Base-by-base conservation (phyloP, 2,113 vertebrate genomes). In the Tyrannus savana region DNA sequence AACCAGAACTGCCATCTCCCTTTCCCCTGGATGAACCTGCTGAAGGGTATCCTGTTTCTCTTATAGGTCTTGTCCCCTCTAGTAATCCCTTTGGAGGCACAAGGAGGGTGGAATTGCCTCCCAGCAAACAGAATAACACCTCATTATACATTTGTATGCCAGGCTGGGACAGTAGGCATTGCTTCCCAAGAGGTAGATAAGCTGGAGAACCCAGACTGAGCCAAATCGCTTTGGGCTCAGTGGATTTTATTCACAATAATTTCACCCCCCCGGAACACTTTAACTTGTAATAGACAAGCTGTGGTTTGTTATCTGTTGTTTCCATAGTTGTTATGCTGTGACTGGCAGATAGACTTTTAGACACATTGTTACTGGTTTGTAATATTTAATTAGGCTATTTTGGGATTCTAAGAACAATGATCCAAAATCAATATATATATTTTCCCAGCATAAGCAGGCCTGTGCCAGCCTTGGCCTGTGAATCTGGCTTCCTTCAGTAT, bases 341-440 rank as follows among this genome's bases (percentile, higher is more conserved):
- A 85, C 85, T 76, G 82, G 67, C 85, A 94, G 71, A 50, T 30
- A 78, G 64, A 47, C 21, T 84, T 89, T 88, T 27, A 58, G 66
- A 52, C 77, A 47, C 74, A 49, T 31, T 30, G 83, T 84, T 89
- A 80, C 59, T 90, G 73, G 17, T 84, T 90, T 90, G 64, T 93
- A 71, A 89, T 95, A 79, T 84, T 81, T 84, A 88, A 78, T 90
- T 71, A 90, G 9, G 6, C 49, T 92, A 84, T 92, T 92, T 96
- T 90, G 41, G 86, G 80, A 64, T 81, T 59, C 55, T 59, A 81
- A 84, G 68, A 82, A 81, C 39, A 78, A 63, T 19, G 71, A 72
- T 91, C 90, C 90, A 93, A 94, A 97, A 94, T 95, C 93, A 95
- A 95, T 95, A 95, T 25, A 67, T 66, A 47, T 75, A 35, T 95